Conservation (phyloP, 1,140 invertebrate genomes). For the Microplitis mediator region DNA sequence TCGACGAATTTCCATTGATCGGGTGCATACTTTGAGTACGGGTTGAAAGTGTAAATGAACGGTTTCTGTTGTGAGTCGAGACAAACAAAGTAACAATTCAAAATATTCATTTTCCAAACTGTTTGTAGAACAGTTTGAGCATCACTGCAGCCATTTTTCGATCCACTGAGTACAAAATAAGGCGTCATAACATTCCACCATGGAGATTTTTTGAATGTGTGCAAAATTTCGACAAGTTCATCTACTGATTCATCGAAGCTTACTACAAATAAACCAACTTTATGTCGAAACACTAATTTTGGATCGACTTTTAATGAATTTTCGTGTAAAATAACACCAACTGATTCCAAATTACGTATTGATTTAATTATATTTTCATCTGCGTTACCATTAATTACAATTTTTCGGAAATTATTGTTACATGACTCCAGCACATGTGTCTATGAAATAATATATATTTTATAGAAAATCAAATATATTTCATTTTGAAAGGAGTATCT, state of each 20-base stretch:
- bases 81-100: background rate
- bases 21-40: background rate
- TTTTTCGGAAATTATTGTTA: too few species aligned
- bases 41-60: background rate
- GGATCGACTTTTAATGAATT: too few species aligned
- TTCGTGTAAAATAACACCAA: too few species aligned
- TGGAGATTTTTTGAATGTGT: background rate
- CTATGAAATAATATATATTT: too few species aligned
- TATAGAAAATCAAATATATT: too few species aligned
- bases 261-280: background rate
- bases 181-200: background rate
- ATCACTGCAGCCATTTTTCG: background rate
- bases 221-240: background rate
- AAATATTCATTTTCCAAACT: background rate
- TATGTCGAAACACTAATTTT: too few species aligned
- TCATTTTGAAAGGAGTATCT: too few species aligned
- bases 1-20: background rate
- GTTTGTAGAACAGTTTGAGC: background rate
- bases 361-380: too few species aligned
- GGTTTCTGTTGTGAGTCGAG: background rate
- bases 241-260: background rate
- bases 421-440: too few species aligned
- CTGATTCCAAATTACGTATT: too few species aligned
- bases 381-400: too few species aligned
- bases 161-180: background rate